Evolutionary conservation across 2,888 invertebrate species (phyloP).

Genomic region (Tineola bisselliella): DNA sequence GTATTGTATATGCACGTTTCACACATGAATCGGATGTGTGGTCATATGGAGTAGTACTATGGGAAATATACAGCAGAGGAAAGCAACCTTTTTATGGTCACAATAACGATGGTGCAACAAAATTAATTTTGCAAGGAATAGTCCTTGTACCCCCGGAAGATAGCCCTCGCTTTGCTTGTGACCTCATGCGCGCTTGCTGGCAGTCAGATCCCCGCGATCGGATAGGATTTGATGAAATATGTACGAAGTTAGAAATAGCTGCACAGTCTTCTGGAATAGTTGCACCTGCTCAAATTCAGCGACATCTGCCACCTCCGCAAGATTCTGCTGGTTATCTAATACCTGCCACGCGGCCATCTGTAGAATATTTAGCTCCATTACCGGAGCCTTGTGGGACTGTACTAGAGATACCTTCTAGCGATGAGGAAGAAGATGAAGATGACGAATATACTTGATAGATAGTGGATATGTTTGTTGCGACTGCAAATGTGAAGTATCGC

Average conservation of each 20-base stretch:
- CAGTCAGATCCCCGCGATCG: conserved; percentile 82
- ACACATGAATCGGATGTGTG: conserved; percentile 92
- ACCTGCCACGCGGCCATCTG: conserved; percentile 63
- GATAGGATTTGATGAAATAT: conserved; percentile 76
- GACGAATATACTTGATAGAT: conserved; percentile 54
- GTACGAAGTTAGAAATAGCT: conserved; percentile 69
- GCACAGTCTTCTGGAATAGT: conserved; percentile 31
- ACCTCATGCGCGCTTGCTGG: conserved; percentile 84
- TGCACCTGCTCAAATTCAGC: conserved; percentile 41
- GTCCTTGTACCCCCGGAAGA: conserved; percentile 82
- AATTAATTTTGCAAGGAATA: conserved; percentile 80
- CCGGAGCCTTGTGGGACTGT: conserved; percentile 46
- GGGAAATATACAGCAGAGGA: conserved; percentile 95
- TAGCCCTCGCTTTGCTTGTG: conserved; percentile 76
- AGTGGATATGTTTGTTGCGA: conserved; percentile 15
- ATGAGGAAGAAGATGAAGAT: conserved; percentile 40
- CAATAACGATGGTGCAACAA: conserved; percentile 86
- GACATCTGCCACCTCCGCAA: conserved; percentile 66
- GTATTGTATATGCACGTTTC: conserved; percentile 88
- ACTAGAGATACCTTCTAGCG: conserved; percentile 43
- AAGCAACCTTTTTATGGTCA: conserved; percentile 93
- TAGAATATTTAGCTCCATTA: conserved; percentile 68
- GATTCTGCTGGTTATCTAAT: conserved; percentile 76
- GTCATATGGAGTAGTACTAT: conserved; percentile 92
- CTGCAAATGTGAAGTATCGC: conserved; percentile 22